Percentiles rank a stretch among this genome's conserved stretches.
Evolutionary conservation across 53 echinoderm and acorn worm genomes (phyloP).

Genomic region (Zoroaster sp.): DNA sequence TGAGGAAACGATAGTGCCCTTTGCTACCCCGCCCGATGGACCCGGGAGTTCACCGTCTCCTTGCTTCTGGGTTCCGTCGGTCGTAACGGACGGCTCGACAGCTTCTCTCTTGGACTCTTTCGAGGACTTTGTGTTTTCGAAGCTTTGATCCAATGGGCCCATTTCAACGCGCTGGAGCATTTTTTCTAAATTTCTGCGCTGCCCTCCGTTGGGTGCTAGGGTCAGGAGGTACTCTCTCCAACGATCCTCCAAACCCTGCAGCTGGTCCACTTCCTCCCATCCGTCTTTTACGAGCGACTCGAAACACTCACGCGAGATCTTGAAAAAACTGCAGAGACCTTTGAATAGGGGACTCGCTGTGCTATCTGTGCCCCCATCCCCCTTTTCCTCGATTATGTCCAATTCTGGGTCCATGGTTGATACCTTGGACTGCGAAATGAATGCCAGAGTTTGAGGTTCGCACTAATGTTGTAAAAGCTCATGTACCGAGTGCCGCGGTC

Average conservation of each 20-base stretch:
- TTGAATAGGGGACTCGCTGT: neutral
- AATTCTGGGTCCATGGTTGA: too few species aligned
- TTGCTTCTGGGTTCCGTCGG: neutral
- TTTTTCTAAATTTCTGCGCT: conserved; percentile 9
- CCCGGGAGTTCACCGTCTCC: neutral
- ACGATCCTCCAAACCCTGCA: neutral
- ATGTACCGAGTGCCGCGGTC: too few species aligned
- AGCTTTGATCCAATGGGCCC: conserved; percentile 1
- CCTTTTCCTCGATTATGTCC: too few species aligned
- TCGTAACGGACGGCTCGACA: neutral
- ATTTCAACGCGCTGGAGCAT: conserved; percentile 10
- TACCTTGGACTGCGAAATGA: too few species aligned
- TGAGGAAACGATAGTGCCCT: too few species aligned
- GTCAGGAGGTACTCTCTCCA: conserved; percentile 7
- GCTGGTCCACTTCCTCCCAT: conserved; percentile 19
- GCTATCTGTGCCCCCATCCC: neutral
- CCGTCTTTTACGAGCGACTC: neutral
- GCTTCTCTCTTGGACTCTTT: neutral
- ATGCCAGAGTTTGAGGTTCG: too few species aligned
- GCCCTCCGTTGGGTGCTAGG: conserved; percentile 19
- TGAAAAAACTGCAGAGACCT: neutral
- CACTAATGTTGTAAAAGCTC: too few species aligned
- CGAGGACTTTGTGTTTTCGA: too few species aligned
- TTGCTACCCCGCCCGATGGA: too few species aligned
- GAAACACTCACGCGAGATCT: neutral